These are phyloP conservation scores for Polypedilum vanderplanki DNA, from an alignment of 1,140 invertebrate species.

Conservation along the genomic window DNA sequence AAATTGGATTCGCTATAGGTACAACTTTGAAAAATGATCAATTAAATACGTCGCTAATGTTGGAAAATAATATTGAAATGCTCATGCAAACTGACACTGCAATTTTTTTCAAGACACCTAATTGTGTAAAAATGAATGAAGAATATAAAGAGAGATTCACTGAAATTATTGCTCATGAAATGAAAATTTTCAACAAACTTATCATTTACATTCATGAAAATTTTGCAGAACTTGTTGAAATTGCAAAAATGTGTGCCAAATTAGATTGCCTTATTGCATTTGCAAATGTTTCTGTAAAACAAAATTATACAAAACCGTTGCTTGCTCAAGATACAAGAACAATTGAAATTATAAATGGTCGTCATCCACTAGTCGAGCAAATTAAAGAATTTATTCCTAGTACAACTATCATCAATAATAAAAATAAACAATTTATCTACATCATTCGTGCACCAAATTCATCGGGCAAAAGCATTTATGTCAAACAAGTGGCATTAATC, in stretches of 20 bases:
- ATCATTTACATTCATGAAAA: constrained; percentile 52
- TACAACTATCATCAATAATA: constrained; percentile 54
- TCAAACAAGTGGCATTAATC: constrained; percentile 69
- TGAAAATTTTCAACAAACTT: constrained; percentile 54
- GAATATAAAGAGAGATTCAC: constrained; percentile 57
- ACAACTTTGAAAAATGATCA: constrained; percentile 45
- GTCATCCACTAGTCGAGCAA: constrained; percentile 66
- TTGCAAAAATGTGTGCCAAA: constrained; percentile 53
- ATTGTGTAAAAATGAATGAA: constrained; percentile 57
- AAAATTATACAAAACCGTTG: constrained; percentile 56
- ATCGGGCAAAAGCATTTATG: constrained; percentile 79
- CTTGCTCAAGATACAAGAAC: constrained; percentile 46
- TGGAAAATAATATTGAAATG: constrained; percentile 27
- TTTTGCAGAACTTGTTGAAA: constrained; percentile 47
- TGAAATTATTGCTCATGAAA: constrained; percentile 59
- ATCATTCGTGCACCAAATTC: constrained; percentile 76
- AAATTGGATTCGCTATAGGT: constrained; percentile 62
- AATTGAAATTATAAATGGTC: constrained; percentile 56
- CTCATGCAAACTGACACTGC: constrained; percentile 49
- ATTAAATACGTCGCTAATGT: background rate
- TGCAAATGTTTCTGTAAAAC: constrained; percentile 52
- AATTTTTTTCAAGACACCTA: constrained; percentile 57
- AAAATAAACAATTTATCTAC: constrained; percentile 50
- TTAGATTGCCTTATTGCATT: constrained; percentile 64
- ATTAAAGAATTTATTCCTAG: constrained; percentile 55